Evolutionary conservation across 1,140 invertebrate genomes (phyloP), one percentile per base, ranked within the genome.

Genomic region (Myzus persicae): DNA sequence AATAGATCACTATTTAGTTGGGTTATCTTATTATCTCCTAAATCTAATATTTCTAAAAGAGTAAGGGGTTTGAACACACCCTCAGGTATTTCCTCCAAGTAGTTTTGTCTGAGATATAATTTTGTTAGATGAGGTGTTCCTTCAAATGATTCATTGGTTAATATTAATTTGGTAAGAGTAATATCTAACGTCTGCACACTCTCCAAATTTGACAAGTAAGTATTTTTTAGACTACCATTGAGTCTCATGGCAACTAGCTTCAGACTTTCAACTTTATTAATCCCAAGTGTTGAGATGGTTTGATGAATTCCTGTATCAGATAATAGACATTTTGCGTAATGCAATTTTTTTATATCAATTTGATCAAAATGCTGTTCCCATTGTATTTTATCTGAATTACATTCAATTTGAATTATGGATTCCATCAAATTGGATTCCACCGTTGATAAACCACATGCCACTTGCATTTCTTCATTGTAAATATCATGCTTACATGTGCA

Each of bases 131-230:
- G 20, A 40, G 81, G 91, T 26, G 38, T 93, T 85, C 91, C 91
- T 38, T 54, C 8, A 54, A 93, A 93, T 1, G 91, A 84, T 48
- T 85, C 76, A 93, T 93, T 93, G n/a, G 91, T 93, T 51, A 93
- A 82, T 31, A 40, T 85, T 84, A 93, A 84, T 54, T 81, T 92
- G 46, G 91, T 44, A 40, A 40, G 31, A 40, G 36, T 85, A 54
- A 93, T 93, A 42, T 84, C 44, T 51, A 93, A 93, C 2, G 31
- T 22, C 18, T 38, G n/a, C 0, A 93, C 36, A 42, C 26, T 85
- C 8, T 85, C 42, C 22, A 93, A 84, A 54, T 85, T 93, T 59
- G 81, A 93, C 6, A 93, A 59, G 46, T 93, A 93, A 93, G 20
- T 11, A 54, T 26, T 84, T 54, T 84, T 26, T 51, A 93, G 40